Conservation (phyloP, 1,140 invertebrate species). For the Drosophila burlai region DNA sequence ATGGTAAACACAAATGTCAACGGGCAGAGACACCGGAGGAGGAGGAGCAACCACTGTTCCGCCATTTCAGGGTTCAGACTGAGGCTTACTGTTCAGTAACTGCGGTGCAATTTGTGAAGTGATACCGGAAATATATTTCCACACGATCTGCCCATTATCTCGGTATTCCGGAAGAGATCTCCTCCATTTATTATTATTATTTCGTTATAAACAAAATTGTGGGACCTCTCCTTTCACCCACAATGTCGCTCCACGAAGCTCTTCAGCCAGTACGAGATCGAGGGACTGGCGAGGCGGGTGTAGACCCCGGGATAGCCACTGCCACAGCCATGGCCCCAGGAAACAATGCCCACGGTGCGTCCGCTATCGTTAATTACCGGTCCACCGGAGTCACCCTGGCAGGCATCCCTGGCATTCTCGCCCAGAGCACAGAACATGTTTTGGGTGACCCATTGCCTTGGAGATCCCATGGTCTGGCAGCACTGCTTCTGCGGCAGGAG, state of each 20-base stretch:
- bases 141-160: conserved; percentile 19
- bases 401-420: conserved; percentile 55
- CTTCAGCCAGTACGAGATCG: conserved; percentile 40
- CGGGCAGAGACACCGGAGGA: conserved; percentile 22
- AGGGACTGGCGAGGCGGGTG: conserved; percentile 40
- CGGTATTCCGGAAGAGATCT: conserved; percentile 1
- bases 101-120: conserved; percentile 5
- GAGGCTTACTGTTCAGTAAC: neutral
- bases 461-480: neutral
- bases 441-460: conserved; percentile 8
- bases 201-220: neutral
- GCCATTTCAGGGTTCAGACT: conserved; percentile 66
- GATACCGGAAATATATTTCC: conserved; percentile 23
- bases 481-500: conserved; percentile 19
- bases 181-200: no score
- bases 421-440: conserved; percentile 85
- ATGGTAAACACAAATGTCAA: neutral
- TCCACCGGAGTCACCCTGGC: conserved; percentile 66
- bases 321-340: conserved; percentile 86
- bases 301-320: conserved; percentile 87
- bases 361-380: conserved; percentile 31
- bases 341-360: conserved; percentile 85
- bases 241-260: conserved; percentile 29
- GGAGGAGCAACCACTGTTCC: conserved; percentile 41
- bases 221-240: neutral